phyloP scores from a whole-genome alignment of 2,113 vertebrate species.

The Haemorhous mexicanus region DNA sequence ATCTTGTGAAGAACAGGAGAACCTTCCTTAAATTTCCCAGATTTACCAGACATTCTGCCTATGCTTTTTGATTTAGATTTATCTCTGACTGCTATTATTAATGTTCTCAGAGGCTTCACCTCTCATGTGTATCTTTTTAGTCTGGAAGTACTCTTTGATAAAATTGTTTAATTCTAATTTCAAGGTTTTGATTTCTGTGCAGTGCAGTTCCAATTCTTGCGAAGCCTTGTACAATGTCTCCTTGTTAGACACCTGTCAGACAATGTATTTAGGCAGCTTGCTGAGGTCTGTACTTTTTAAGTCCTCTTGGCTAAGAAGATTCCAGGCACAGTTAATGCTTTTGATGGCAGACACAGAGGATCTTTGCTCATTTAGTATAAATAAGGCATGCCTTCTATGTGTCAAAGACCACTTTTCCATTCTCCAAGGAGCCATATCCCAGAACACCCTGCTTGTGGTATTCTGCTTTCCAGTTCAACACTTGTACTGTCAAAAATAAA shows the following conservation, averaged over 20 bases:
- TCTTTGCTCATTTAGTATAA: not conserved
- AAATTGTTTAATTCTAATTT: not conserved
- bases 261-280: not conserved
- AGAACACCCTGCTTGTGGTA: not conserved
- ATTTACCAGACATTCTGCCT: not conserved
- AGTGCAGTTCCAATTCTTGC: not conserved
- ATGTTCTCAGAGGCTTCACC: rapidly evolving
- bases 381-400: not conserved
- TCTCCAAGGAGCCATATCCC: not conserved
- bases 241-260: not conserved
- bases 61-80: not conserved
- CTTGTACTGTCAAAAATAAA: not conserved
- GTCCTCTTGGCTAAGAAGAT: not conserved
- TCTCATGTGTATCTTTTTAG: not conserved
- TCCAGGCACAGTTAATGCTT: not conserved
- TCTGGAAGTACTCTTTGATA: not conserved
- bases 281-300: not conserved
- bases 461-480: not conserved
- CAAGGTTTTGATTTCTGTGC: not conserved
- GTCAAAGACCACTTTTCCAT: not conserved
- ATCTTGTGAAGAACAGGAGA: not conserved
- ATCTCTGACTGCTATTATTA: not conserved
- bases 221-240: not conserved
- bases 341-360: not conserved
- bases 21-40: not conserved